A percentile compares a stretch with the other conserved stretches of the same genome.
Evolutionary conservation across 23 tunicate species (phyloP).

Genomic region (Oikopleura albicans): DNA sequence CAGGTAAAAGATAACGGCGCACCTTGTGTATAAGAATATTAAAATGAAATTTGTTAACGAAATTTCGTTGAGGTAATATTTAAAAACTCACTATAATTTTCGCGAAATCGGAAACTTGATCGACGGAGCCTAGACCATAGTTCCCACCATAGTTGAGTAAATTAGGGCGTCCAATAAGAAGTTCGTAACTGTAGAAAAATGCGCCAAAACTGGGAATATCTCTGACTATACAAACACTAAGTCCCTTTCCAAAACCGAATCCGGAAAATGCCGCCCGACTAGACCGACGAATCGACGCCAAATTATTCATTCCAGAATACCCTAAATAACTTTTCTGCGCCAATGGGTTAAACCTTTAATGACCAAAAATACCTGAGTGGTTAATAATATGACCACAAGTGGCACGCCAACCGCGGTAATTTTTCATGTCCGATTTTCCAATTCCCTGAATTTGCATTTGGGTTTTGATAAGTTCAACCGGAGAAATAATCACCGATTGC

Average conservation of each 20-base stretch:
- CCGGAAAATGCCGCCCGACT: neutral
- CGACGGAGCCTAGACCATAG: neutral
- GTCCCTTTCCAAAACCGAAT: neutral
- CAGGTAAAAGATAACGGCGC: too few species aligned
- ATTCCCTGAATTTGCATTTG: constrained; percentile 18
- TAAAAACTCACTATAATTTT: neutral
- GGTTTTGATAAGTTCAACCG: constrained; percentile 4
- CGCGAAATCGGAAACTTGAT: neutral
- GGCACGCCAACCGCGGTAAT: neutral
- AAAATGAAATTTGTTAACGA: too few species aligned
- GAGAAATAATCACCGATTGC: neutral
- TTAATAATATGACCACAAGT: neutral
- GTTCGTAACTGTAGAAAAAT: constrained; percentile 61
- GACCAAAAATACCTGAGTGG: neutral
- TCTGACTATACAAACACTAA: constrained; percentile 14
- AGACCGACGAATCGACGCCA: neutral
- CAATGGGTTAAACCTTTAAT: too few species aligned
- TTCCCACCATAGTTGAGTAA: neutral
- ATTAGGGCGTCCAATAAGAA: constrained; percentile 20
- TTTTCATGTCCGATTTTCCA: constrained; percentile 20
- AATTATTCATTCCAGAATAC: neutral
- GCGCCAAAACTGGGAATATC: constrained; percentile 90
- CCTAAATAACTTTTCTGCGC: too few species aligned
- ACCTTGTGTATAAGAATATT: too few species aligned
- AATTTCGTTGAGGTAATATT: neutral